These are phyloP conservation scores for Hesperia comma DNA, from an alignment of 2,888 invertebrate species.

Conservation along the genomic window DNA sequence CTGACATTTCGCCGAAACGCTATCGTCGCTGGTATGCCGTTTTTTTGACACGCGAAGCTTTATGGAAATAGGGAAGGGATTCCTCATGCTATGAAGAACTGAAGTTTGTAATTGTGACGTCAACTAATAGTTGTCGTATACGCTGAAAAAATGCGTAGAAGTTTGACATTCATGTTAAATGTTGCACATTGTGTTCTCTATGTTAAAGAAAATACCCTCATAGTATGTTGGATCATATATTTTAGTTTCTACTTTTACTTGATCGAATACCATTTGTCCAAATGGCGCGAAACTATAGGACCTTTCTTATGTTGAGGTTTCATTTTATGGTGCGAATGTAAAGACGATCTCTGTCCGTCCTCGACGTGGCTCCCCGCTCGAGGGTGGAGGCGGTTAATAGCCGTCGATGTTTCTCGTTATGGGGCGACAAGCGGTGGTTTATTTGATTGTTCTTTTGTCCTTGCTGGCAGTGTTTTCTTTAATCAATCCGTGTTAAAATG, in stretches of 20 bases:
- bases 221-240: no score
- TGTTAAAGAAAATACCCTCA: no score
- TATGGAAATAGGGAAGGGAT: background rate
- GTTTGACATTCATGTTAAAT: no score
- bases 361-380: background rate
- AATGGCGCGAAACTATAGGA: background rate
- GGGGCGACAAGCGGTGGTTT: conserved; percentile 4
- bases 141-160: no score
- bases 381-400: background rate
- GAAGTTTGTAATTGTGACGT: no score
- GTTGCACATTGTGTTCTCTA: no score
- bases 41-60: background rate
- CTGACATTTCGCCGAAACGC: conserved; percentile 6
- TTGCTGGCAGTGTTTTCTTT: background rate
- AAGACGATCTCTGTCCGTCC: conserved; percentile 1
- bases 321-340: background rate
- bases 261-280: background rate
- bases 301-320: conserved; percentile 1
- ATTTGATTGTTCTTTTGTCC: conserved; percentile 3
- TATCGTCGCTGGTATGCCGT: background rate
- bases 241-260: no score
- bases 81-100: background rate
- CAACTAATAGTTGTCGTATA: no score
- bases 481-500: background rate
- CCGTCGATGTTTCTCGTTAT: conserved; percentile 3